Base-by-base conservation (phyloP, 2,888 invertebrate species). In the Tortricodes alternella region DNA sequence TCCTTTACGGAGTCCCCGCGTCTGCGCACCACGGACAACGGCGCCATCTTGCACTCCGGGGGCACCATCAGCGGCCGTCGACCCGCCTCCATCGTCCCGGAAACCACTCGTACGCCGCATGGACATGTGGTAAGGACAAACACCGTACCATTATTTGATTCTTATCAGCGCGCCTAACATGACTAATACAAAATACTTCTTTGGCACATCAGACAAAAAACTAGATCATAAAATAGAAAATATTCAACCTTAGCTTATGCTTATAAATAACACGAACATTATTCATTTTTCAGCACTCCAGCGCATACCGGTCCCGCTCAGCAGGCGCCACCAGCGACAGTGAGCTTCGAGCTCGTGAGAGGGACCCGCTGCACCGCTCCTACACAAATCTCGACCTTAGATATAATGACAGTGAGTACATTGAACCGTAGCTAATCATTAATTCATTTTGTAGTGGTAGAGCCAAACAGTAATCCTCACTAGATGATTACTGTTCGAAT, bases 1-100 rank as follows among this genome's bases (percentile, higher is more conserved):
- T 93, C 94, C 59, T 84, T 94, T 55, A 86, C 92, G 46, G 92
- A 92, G 68, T 93, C 93, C 7, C 94, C 94, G 63, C 92, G 93
- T 62, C 87, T 97, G 51, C 93, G 96, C 60, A 93, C 94, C 55
- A 96, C 96, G 2, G 94, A 96, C 80, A 96, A 97, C 83, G 96
- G 96, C 46, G 94, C 94, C 70, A 96, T 96, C 73, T 85, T 97
- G 52, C 95, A 95, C 68, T 94, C 95, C 3, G 96, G 96, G 0
- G 96, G 96, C 46, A 96, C 96, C 62, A 94, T 97, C 75, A 95
- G 94, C 67, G 95, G 95, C 3, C 90, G 95, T 53, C 91, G 92
- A 52, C 92, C 92, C 7, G 76, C 73, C 29, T 71, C 78, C 39
- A 63, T 69, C 6, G 66, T 71, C 35, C 74, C 72, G 27, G 87